A percentile compares a stretch with the other conserved stretches of the same genome.
phyloP scores from a whole-genome alignment of 2,797 vertebrate genomes.

The Sebastes taczanowskii region DNA sequence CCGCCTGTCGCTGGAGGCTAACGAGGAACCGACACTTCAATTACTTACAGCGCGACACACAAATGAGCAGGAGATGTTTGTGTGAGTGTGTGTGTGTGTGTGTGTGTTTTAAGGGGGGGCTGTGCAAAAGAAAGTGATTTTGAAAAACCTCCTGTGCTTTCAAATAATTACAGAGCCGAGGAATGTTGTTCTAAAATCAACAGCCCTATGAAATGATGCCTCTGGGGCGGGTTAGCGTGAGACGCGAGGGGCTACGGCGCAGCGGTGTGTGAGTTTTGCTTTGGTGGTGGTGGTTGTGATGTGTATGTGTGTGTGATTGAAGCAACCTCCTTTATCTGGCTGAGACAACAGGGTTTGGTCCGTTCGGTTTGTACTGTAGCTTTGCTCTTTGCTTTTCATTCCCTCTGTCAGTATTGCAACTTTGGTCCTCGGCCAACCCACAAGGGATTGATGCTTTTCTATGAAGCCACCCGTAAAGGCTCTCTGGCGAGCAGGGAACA shows the following conservation, averaged over 20 bases:
- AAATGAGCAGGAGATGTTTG: conserved; percentile 50
- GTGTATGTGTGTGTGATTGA: not conserved
- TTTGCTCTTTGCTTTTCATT: conserved; percentile 49
- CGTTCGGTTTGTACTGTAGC: conserved; percentile 12
- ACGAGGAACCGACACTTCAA: conserved; percentile 58
- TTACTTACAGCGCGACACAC: conserved; percentile 62
- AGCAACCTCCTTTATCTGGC: conserved; percentile 24
- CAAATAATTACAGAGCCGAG: conserved; percentile 71
- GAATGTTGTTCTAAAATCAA: conserved; percentile 74
- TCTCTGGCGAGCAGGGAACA: conserved; percentile 33
- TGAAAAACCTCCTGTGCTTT: conserved; percentile 68
- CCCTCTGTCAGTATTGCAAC: conserved; percentile 31
- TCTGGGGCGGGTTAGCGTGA: conserved; percentile 51
- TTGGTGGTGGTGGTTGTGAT: not conserved
- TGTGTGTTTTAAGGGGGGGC: not conserved
- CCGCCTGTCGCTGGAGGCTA: conserved; percentile 46
- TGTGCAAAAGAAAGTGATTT: conserved; percentile 43
- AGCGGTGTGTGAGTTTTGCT: conserved; percentile 7
- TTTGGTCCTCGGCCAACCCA: conserved; percentile 43
- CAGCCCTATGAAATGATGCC: conserved; percentile 62
- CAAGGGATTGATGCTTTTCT: conserved; percentile 32
- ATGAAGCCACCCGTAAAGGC: conserved; percentile 51
- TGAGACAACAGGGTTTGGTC: conserved; percentile 27
- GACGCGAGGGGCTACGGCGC: not conserved
- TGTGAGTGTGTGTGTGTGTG: not conserved